Conservation (phyloP, 2,113 vertebrate species). For the Nothobranchius kuhntae region DNA sequence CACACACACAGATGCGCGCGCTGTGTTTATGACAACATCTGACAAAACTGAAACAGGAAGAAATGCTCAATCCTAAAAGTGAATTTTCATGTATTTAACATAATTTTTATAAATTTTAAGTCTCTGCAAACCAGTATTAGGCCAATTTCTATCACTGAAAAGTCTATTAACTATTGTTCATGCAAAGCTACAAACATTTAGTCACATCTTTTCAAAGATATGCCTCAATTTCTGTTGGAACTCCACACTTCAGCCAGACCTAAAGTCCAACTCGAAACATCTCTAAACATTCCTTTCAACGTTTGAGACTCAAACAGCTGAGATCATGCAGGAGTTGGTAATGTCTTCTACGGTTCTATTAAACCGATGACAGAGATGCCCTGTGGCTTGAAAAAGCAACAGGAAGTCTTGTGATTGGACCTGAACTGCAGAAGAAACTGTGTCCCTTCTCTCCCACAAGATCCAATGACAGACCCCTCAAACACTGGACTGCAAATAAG, state of each 20-base stretch:
- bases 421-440: conserved; percentile 56
- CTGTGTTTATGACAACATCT: not conserved
- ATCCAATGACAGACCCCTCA: conserved; percentile 76
- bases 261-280: not conserved
- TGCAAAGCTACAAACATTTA: not conserved
- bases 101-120: no score
- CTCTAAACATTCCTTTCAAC: not conserved
- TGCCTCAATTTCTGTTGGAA: not conserved
- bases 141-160: not conserved
- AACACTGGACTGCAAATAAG: conserved; percentile 43
- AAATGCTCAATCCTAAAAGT: not conserved
- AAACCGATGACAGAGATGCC: conserved; percentile 68
- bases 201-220: not conserved
- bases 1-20: conserved; percentile 7
- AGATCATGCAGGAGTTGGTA: not conserved
- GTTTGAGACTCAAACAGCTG: not conserved
- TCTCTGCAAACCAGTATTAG: not conserved
- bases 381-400: conserved; percentile 54
- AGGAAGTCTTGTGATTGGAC: conserved; percentile 54
- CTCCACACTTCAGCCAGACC: not conserved
- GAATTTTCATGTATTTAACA: not conserved
- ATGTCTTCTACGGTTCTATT: conserved; percentile 10
- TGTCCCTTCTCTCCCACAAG: conserved; percentile 72
- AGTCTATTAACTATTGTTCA: not conserved
- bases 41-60: conserved; percentile 23